Evolutionary conservation across 1,140 invertebrate genomes (phyloP), one percentile per base, ranked within the genome.

Genomic region (Drosophila orosa): DNA sequence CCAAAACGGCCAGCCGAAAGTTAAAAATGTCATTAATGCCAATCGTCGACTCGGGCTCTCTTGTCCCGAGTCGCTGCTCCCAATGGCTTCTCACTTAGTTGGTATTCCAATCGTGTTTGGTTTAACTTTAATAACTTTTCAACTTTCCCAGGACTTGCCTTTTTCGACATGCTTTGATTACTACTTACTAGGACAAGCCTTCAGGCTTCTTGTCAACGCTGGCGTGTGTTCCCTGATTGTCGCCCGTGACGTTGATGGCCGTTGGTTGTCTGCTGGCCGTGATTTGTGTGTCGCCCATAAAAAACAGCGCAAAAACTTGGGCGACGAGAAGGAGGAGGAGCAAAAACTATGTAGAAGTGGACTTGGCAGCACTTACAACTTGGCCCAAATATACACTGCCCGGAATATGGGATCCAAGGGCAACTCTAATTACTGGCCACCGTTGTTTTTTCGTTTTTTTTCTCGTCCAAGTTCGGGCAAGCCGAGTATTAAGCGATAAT

Each of bases 111-210:
- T 62, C 75, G 83, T 76, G 82, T 79, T 87, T 87, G 79, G 59
- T 73, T 87, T 87, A 87, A 86, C 82, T 86, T 86, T 86, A 86
- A 86, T 86, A 86, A 86, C 82, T 86, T 86, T 86, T 87, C 59
- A 86, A 86, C 83, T 87, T 86, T 86, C 62, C 48, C 42, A 47
- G 33, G 74, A 72, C 65, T 82, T 78, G 62, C 55, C 78, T 74
- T 83, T 82, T 79, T 82, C 65, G 83, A 81, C 79, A 81, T 71
- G 82, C 83, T 81, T 79, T 86, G 82, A 87, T 85, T 85, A 87
- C 82, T 69, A 75, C 74, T 62, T 67, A 72, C 83, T 72, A 68
- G 72, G 50, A n/a, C n/a, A n/a, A n/a, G n/a, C n/a, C n/a, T n/a
- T n/a, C 61, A 48, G 40, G 12, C 17, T 37, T 27, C 5, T 29